Evolutionary conservation across 2,888 invertebrate genomes (phyloP), one percentile per base, ranked within the genome.

Genomic region (Ormyrus nitidulus): DNA sequence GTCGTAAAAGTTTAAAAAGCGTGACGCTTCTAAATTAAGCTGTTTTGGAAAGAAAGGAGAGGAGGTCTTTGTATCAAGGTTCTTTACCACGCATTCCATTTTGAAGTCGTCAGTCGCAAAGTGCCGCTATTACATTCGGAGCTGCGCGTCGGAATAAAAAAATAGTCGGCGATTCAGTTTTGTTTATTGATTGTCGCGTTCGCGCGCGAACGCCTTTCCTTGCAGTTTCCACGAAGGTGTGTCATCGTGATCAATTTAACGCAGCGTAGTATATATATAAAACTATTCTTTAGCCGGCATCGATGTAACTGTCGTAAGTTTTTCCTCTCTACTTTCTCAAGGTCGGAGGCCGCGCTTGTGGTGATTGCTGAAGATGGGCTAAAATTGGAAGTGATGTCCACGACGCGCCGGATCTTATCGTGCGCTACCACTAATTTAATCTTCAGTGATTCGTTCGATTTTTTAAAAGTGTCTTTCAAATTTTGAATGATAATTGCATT

Each of bases 301-400:
- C 44, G 11, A 8, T 69, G 44, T 44, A 46, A 69, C n/a, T 13
- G 46, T 13, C n/a, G 46, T n/a, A 11, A 68, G 53, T 56, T 58
- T 69, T 46, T 69, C 46, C 11, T 2, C 51, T 13, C 13, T 34
- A 34, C 34, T 34, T 34, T 34, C 34, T 34, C 66, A 66, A 78
- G 72, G 72, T 68, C 78, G n/a, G 34, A 34, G 34, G 68, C 48
- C 11, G 34, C 11, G 34, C 61, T 68, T 68, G 34, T 68, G 19
- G 34, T 59, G 72, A 44, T 48, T 13, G 4, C 4, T 34, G 34
- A 34, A 34, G 68, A 70, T 70, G 68, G 51, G 34, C 74, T 81
- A 81, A 81, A 81, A 77, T 74, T 81, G 74, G 65, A 74, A 61
- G 71, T 81, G 77, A 81, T 51, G 6, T 51, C n/a, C n/a, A 10